These are phyloP conservation scores for Dimorphilus gyrociliatus DNA, from an alignment of 2,888 invertebrate species.

Conservation along the genomic window DNA sequence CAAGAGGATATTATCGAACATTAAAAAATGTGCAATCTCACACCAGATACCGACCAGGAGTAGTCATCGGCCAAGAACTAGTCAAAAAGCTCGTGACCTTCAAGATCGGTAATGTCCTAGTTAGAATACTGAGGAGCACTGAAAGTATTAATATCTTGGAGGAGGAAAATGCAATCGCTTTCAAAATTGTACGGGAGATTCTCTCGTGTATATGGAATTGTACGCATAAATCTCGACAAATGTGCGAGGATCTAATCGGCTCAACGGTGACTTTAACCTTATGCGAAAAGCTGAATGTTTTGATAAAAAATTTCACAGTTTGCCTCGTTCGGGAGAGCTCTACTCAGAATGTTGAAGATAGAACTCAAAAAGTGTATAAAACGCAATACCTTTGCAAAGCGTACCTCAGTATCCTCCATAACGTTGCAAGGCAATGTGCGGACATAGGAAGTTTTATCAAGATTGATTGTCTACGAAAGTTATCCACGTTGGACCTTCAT, in stretches of 20 bases:
- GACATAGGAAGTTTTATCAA: no score
- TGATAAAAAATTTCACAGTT: no score
- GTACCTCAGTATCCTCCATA: constrained; percentile 27
- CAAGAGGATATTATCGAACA: constrained; percentile 5
- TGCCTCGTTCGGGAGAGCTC: no score
- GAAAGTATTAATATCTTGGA: constrained; percentile 8
- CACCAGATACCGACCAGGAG: constrained; percentile 11
- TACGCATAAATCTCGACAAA: constrained; percentile 16
- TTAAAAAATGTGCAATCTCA: constrained; percentile 12
- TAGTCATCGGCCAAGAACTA: constrained; percentile 9
- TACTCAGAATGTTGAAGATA: no score
- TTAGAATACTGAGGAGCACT: constrained; percentile 10
- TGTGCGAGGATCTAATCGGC: constrained; percentile 17
- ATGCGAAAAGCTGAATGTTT: no score
- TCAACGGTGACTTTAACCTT: constrained; percentile 6
- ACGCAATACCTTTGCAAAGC: constrained; percentile 20
- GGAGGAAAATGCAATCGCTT: constrained; percentile 7
- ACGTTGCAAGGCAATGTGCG: constrained; percentile 19
- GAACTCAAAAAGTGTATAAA: no score
- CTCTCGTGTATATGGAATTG: constrained; percentile 23
- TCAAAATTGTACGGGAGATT: constrained; percentile 16
- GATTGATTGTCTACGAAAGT: no score
- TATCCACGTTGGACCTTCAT: no score
- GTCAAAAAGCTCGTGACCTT: constrained; percentile 11
- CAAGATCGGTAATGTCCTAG: constrained; percentile 12